Conservation (phyloP, 2,797 vertebrate genomes). For the Anableps anableps region DNA sequence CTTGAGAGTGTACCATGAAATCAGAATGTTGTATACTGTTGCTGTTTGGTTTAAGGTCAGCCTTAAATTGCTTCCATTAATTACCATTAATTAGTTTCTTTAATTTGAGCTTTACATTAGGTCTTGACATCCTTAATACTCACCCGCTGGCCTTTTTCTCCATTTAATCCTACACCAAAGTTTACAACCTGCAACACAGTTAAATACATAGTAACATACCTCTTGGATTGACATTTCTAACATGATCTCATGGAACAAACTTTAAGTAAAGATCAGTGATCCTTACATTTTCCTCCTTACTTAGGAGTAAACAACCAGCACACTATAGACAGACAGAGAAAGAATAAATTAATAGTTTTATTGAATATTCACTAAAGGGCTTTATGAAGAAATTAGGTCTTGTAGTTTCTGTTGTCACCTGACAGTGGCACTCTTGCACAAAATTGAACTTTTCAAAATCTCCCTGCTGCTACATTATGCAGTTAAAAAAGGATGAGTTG, state of each 20-base stretch:
- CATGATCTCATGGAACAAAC: constrained; percentile 33
- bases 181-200: constrained; percentile 64
- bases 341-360: constrained; percentile 23
- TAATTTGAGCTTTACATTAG: constrained; percentile 17
- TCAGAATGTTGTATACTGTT: constrained; percentile 28
- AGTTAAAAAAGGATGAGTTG: constrained; percentile 44
- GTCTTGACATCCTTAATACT: constrained; percentile 37
- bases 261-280: constrained; percentile 64
- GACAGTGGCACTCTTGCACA: constrained; percentile 71
- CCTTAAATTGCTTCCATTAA: constrained; percentile 10
- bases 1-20: constrained; percentile 24
- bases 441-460: constrained; percentile 38
- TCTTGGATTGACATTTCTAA: not conserved
- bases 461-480: constrained; percentile 21
- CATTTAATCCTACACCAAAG: constrained; percentile 56
- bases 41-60: constrained; percentile 39
- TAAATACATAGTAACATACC: constrained; percentile 25
- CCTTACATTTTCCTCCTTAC: constrained; percentile 76
- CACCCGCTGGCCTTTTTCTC: constrained; percentile 72
- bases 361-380: constrained; percentile 14
- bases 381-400: not conserved
- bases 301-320: constrained; percentile 77
- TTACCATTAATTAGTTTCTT: not conserved
- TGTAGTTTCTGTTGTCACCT: constrained; percentile 51
- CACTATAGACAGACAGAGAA: constrained; percentile 67